phyloP scores from a whole-genome alignment of 2,113 vertebrate genomes.

The Macrotus californicus region DNA sequence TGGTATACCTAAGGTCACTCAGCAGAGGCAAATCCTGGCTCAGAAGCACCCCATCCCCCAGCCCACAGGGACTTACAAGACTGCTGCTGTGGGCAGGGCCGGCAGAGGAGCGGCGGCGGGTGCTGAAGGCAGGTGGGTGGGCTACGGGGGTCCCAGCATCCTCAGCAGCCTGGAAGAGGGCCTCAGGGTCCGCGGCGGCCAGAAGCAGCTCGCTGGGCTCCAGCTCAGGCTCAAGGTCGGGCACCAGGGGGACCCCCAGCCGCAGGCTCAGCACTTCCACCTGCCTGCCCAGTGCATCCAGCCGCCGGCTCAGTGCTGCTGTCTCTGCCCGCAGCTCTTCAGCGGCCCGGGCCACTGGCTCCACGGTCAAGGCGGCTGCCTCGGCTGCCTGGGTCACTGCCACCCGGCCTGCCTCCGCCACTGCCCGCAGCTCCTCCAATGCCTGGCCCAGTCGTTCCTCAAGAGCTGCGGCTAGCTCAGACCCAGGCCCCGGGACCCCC shows the following conservation, averaged over 20 bases:
- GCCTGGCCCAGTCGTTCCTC: conserved; percentile 76
- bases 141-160: conserved; percentile 72
- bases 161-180: conserved; percentile 76
- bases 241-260: conserved; percentile 68
- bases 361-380: conserved; percentile 70
- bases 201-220: conserved; percentile 77
- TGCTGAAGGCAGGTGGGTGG: conserved; percentile 84
- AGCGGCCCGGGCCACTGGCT: conserved; percentile 77
- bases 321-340: conserved; percentile 85
- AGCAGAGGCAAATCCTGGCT: not conserved
- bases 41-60: not conserved
- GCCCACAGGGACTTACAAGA: conserved; percentile 77
- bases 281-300: conserved; percentile 80
- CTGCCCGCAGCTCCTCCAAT: conserved; percentile 80
- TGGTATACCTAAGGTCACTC: not conserved
- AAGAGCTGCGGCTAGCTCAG: conserved; percentile 61
- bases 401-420: conserved; percentile 82
- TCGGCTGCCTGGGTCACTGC: conserved; percentile 80
- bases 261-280: conserved; percentile 80
- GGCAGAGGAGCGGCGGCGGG: conserved; percentile 78
- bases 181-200: conserved; percentile 75
- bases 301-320: conserved; percentile 81
- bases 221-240: conserved; percentile 58
- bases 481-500: conserved; percentile 75
- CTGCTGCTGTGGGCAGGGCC: conserved; percentile 76